Percentiles rank a stretch among this genome's conserved stretches.
phyloP scores from a whole-genome alignment of 2,888 invertebrate species.

The Acrobeloides nanus region DNA sequence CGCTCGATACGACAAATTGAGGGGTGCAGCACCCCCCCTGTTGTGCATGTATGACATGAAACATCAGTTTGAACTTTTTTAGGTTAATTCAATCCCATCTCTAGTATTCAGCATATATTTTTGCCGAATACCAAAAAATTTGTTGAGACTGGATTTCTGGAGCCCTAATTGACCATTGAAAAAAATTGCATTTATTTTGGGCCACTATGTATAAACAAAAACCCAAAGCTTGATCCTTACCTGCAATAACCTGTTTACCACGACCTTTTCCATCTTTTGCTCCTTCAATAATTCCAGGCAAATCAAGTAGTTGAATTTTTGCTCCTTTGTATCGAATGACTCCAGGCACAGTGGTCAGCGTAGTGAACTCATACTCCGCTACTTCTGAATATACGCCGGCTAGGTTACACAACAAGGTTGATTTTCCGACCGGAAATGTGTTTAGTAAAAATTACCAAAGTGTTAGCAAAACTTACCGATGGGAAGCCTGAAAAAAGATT shows the following conservation, averaged over 20 bases:
- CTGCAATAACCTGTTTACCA: slow-evolving; percentile 66
- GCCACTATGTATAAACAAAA: too few species aligned
- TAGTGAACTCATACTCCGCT: slow-evolving; percentile 68
- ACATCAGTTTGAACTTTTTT: too few species aligned
- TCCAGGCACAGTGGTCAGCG: slow-evolving; percentile 95
- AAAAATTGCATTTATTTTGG: too few species aligned
- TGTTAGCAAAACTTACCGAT: slow-evolving; percentile 62
- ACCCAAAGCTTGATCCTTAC: too few species aligned
- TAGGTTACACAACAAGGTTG: slow-evolving; percentile 85
- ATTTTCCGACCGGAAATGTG: slow-evolving; percentile 86
- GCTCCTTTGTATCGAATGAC: slow-evolving; percentile 80
- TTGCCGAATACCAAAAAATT: too few species aligned
- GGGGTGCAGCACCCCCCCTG: too few species aligned
- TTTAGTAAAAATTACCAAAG: not conserved
- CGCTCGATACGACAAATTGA: too few species aligned
- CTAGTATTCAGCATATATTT: too few species aligned
- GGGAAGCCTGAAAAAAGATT: slow-evolving; percentile 70
- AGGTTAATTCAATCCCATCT: too few species aligned
- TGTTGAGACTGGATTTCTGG: too few species aligned
- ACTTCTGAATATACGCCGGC: slow-evolving; percentile 97
- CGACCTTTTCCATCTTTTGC: slow-evolving; percentile 88
- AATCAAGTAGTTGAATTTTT: slow-evolving; percentile 90
- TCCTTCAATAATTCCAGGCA: slow-evolving; percentile 99
- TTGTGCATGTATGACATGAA: too few species aligned
- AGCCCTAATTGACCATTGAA: too few species aligned